These are phyloP conservation scores for Tetragonula carbonaria DNA, from an alignment of 2,888 invertebrate genomes.

Conservation along the genomic window DNA sequence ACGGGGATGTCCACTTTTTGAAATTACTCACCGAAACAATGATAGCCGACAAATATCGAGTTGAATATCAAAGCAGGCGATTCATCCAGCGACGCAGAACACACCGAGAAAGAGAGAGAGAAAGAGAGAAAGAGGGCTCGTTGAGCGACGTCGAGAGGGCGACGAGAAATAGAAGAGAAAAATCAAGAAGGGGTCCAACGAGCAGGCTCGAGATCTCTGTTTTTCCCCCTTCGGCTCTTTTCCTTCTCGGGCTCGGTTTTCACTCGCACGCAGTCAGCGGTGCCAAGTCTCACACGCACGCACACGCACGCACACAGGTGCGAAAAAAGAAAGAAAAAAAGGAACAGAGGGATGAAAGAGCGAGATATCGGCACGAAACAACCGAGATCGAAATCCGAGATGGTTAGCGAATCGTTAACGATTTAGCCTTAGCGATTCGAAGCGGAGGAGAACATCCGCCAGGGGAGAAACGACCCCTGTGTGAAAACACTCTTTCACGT, in stretches of 20 bases:
- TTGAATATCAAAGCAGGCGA: constrained; percentile 55
- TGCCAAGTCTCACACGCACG: constrained; percentile 26
- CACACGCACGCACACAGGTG: constrained; percentile 43
- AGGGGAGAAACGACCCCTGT: background rate
- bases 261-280: constrained; percentile 6
- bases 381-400: constrained; percentile 5
- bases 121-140: background rate
- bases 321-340: constrained; percentile 8
- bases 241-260: constrained; percentile 4
- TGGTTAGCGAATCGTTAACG: background rate
- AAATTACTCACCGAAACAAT: constrained; percentile 58
- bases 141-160: constrained; percentile 42
- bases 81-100: constrained; percentile 48
- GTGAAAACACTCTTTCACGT: constrained; percentile 14
- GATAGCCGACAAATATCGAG: constrained; percentile 41
- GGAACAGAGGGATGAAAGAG: background rate
- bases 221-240: constrained; percentile 20
- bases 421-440: background rate
- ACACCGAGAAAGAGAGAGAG: no score
- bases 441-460: background rate
- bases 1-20: constrained; percentile 20
- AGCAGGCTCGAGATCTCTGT: constrained; percentile 30
- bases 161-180: constrained; percentile 1
- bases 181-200: constrained; percentile 29
- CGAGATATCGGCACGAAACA: constrained; percentile 8